phyloP scores from a whole-genome alignment of 1,140 invertebrate genomes.

The Drosophila rhopaloa region DNA sequence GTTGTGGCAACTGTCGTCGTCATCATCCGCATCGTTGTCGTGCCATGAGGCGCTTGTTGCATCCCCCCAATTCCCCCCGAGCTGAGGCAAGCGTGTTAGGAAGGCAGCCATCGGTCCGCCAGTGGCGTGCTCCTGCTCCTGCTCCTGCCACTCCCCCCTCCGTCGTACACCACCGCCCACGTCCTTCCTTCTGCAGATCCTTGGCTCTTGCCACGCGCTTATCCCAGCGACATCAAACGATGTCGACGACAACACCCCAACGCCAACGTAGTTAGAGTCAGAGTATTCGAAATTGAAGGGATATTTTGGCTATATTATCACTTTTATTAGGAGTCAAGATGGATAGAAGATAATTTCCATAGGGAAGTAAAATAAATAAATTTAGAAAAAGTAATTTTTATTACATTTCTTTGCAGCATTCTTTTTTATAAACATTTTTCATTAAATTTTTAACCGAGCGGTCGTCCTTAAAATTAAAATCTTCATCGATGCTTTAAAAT shows the following conservation, averaged over 20 bases:
- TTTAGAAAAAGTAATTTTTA: too few species aligned
- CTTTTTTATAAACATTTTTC: too few species aligned
- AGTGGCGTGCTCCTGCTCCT: conserved; percentile 64
- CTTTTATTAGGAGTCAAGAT: too few species aligned
- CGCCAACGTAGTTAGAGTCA: conserved; percentile 39
- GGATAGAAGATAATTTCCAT: too few species aligned
- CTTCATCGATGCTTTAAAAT: too few species aligned
- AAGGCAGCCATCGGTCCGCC: conserved; percentile 62
- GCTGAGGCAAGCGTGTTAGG: conserved; percentile 41
- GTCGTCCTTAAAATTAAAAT: too few species aligned
- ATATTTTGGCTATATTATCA: neutral
- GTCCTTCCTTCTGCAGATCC: conserved; percentile 28
- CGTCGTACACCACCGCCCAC: neutral
- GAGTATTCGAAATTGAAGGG: conserved; percentile 20
- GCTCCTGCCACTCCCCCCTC: conserved; percentile 35
- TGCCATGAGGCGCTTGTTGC: conserved; percentile 72
- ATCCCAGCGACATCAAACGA: conserved; percentile 76
- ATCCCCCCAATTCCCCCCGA: conserved; percentile 28
- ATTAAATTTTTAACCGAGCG: too few species aligned
- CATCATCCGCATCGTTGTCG: conserved; percentile 35
- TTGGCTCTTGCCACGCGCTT: conserved; percentile 68
- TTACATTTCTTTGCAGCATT: too few species aligned
- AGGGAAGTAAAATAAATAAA: too few species aligned
- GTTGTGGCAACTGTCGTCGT: conserved; percentile 54
- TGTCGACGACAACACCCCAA: conserved; percentile 58